These are phyloP conservation scores for Scaptomyza tumidula DNA, from an alignment of 2,888 invertebrate species.

Conservation along the genomic window DNA sequence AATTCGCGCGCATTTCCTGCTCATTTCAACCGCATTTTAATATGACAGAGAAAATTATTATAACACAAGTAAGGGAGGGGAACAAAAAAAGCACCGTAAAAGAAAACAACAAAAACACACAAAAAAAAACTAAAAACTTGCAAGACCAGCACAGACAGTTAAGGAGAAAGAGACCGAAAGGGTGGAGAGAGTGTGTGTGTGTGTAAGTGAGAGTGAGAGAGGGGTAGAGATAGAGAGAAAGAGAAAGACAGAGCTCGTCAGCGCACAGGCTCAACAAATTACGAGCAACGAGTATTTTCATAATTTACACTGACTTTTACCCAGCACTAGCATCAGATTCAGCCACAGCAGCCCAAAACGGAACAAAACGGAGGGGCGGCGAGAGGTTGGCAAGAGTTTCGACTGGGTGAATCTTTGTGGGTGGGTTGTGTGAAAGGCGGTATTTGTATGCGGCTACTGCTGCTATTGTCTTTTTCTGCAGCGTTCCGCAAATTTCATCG, in stretches of 20 bases:
- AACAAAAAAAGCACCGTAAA: slow-evolving; percentile 41
- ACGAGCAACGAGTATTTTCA: slow-evolving; percentile 68
- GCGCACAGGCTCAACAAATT: slow-evolving; percentile 52
- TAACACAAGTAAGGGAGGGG: slow-evolving; percentile 51
- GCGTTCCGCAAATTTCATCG: slow-evolving; percentile 50
- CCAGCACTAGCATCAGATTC: slow-evolving; percentile 17
- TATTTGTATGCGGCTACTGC: background rate
- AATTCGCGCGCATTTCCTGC: slow-evolving; percentile 78
- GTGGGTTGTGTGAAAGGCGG: too few relatives aligned
- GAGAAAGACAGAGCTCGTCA: background rate
- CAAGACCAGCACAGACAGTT: slow-evolving; percentile 21
- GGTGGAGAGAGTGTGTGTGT: too few relatives aligned
- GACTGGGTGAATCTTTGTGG: background rate
- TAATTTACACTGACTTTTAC: slow-evolving; percentile 71
- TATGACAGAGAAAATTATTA: slow-evolving; percentile 72
- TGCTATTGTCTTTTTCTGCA: slow-evolving; percentile 61
- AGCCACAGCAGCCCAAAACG: slow-evolving; percentile 35
- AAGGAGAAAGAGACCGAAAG: background rate
- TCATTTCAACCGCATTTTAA: slow-evolving; percentile 72
- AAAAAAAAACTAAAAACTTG: slow-evolving; percentile 48
- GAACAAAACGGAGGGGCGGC: slow-evolving; percentile 19
- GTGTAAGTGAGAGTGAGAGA: background rate
- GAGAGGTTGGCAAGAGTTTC: background rate
- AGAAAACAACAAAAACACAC: slow-evolving; percentile 15
- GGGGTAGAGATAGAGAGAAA: background rate